Evolutionary conservation across 2,797 vertebrate genomes (phyloP), one percentile per base, ranked within the genome.

Genomic region (Danio kyathit): DNA sequence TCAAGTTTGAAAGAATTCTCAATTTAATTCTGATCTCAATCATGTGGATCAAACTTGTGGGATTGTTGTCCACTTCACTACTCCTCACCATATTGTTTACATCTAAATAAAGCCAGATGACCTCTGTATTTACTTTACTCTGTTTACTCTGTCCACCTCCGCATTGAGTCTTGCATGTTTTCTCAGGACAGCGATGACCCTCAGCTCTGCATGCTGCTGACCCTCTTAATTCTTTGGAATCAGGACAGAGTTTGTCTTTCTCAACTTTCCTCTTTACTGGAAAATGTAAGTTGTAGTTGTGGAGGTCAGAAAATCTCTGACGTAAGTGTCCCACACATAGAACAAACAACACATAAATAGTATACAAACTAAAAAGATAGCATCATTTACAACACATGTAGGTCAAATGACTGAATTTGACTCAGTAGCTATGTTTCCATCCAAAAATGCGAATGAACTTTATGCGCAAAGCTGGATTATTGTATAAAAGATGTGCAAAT

Each of bases 151-250:
- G 40, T 57, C 40, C 70, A 57, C 52, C 52, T 21, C 52, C 5
- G 2, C 70, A 72, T 21, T 44, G 9, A 44, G 7, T 43, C 8
- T 67, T 75, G 51, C 57, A 0, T 65, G n/a, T 48, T 81, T 81
- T 81, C 74, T 70, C 74, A 77, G 57, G 54, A 63, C 74, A 65
- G 19, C 41, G 16, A 65, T 75, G 73, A 72, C 44, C 65, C 43
- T 8, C n/a, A 17, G 43, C 60, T 51, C 43, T 71, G 69, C 29
- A 48, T 21, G 17, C 66, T 65, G 71, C 43, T 64, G 52, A 57
- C 69, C 69, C 52, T 57, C 52, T 43, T 57, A 43, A 17, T 41
- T 12, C 52, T 40, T 7, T 57, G 52, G 21, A 71, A 63, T 64
- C 5, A 43, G 4, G 11, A 40, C 44, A 56, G 9, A 7, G 3